Base-by-base conservation (phyloP, 2,113 vertebrate species). In the Leucosticte australis region DNA sequence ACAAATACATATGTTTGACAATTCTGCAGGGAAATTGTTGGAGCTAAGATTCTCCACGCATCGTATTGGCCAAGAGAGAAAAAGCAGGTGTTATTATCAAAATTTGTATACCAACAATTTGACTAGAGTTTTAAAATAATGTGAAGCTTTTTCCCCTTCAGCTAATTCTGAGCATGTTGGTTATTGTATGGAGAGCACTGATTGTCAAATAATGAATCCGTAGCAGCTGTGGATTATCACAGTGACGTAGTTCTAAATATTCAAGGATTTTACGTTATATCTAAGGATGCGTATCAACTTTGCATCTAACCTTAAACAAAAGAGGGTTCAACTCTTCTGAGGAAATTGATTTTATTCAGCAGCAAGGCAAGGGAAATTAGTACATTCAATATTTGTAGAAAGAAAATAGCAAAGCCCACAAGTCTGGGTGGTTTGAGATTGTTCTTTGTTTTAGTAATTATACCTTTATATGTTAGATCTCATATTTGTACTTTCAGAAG, bases 1-100 rank as follows among this genome's bases (percentile, higher is more conserved):
- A 98, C 98, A 98, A 98, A 98, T 98, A 98, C 98, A 98, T 98
- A 98, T 98, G 98, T 98, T 97, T 97, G 97, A 98, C 97, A 98
- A 96, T 98, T 97, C 98, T 98, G 94, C 94, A 87, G 98, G 97
- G 98, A 98, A 98, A 97, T 97, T 96, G 94, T 96, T 67, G 80
- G 97, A 97, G 95, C 95, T 96, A 68, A 93, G 96, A 97, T 96
- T 97, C 98, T 98, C 97, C 62, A 37, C 95, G 94, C 97, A 97
- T 97, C 86, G 35, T 95, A 96, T 97, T 95, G 97, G 97, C 97
- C 97, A 98, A 97, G 93, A 98, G 96, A 97, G 96, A 68, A 97
- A 98, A 98, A 98, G 94, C 98, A 98, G 98, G 97, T 98, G 98
- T 97, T 98, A 97, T 97, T 98, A 98, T 95, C 92, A 97, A 98